Base-by-base conservation (phyloP, 1,140 invertebrate species). In the Philotrypesis tridentata region DNA sequence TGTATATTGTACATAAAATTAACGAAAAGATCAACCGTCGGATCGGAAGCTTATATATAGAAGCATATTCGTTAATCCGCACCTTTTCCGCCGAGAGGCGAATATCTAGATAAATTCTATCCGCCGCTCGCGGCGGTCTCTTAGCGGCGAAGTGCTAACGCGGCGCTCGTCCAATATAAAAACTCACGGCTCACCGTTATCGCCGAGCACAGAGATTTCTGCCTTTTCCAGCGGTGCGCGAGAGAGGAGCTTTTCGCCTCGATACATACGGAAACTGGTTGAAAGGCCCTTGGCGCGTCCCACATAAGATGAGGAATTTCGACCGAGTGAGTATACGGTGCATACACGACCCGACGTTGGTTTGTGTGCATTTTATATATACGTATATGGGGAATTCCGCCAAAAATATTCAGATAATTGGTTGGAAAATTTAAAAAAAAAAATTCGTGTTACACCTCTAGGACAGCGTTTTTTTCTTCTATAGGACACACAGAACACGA, bases 111-210 rank as follows among this genome's bases (percentile, higher is more conserved):
- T 70, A 43, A 23, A 29, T 14, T 17, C 33, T 40, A 7, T 86
- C 84, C 84, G 86, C n/a, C 85, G 85, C 83, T 73, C 31, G 23
- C n/a, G 11, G n/a, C 11, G n/a, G 80, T 83, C 61, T 85, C 81
- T 88, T 88, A 88, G 84, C 87, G 74, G 23, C 61, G 12, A 43
- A 33, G 73, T 70, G 87, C 84, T 88, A 88, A 88, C 87, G 86
- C 79, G 84, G 77, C 84, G 82, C 37, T 80, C 75, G 84, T 48
- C 80, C 82, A 73, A 82, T 88, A 88, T 88, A 88, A 87, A 88
- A 85, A 65, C 37, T 48, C 85, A 78, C 79, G 43, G 25, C 77
- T 3, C 40, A 85, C 86, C 85, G 87, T 88, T 88, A 88, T 85
- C 71, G 31, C 31, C 80, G 67, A 29, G 70, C 86, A 87, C 85